These are phyloP conservation scores for Autographa gamma DNA, from an alignment of 2,888 invertebrate species.

Conservation along the genomic window DNA sequence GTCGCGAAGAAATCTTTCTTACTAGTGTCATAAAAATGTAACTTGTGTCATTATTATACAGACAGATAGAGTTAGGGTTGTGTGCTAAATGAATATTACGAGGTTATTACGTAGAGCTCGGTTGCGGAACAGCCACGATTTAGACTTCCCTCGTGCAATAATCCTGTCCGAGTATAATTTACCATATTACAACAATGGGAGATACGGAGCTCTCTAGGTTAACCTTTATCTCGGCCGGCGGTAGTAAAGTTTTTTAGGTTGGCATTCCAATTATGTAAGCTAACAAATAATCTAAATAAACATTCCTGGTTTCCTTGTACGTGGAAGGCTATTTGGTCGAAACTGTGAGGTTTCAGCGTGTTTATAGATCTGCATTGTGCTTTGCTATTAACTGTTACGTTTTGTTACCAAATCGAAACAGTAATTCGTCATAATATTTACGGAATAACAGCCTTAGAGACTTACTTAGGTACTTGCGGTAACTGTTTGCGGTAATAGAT, in stretches of 20 bases:
- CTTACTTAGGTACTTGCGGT: conserved; percentile 33
- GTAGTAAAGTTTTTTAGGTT: conserved; percentile 48
- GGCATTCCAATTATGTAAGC: conserved; percentile 45
- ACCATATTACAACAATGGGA: conserved; percentile 47
- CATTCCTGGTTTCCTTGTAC: conserved; percentile 37
- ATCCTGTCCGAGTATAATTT: conserved; percentile 46
- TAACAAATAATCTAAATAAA: conserved; percentile 55
- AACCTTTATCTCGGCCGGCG: conserved; percentile 42
- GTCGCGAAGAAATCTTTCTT: conserved; percentile 60
- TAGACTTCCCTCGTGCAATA: conserved; percentile 40
- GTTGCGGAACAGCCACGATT: conserved; percentile 31
- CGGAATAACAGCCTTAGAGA: conserved; percentile 21
- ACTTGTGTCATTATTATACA: conserved; percentile 60
- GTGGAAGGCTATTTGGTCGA: conserved; percentile 30
- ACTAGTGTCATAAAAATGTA: conserved; percentile 63
- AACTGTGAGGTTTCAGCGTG: conserved; percentile 34
- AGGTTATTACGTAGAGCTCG: conserved; percentile 30
- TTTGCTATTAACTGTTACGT: conserved; percentile 23
- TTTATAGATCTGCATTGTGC: conserved; percentile 23
- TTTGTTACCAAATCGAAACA: conserved; percentile 24
- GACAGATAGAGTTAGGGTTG: conserved; percentile 36
- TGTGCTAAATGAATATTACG: conserved; percentile 51
- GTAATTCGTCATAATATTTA: conserved; percentile 35
- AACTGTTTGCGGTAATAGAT: conserved; percentile 35
- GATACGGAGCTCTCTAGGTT: conserved; percentile 35